A percentile compares a stretch with the other conserved stretches of the same genome.
Evolutionary conservation across 2,797 vertebrate genomes (phyloP).

Genomic region (Cuculus canorus): DNA sequence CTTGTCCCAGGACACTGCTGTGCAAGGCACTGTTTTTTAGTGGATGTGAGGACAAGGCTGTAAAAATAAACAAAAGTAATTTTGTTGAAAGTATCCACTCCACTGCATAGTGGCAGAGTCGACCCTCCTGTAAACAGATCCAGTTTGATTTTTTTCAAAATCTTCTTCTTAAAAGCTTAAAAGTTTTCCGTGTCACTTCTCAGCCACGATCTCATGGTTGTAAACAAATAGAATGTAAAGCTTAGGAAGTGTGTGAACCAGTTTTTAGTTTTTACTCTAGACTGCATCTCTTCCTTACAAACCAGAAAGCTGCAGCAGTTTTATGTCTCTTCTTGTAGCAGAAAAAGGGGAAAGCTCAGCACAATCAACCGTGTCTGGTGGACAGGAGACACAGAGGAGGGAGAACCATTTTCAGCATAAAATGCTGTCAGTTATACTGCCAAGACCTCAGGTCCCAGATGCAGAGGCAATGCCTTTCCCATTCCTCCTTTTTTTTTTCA

Average conservation of each 20-base stretch:
- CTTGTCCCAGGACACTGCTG: neutral
- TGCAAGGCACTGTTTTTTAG: neutral
- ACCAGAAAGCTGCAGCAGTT: neutral
- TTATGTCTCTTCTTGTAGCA: neutral
- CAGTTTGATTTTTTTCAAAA: neutral
- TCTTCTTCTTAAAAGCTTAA: neutral
- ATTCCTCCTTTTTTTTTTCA: neutral
- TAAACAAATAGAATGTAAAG: neutral
- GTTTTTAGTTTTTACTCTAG: neutral
- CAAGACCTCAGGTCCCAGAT: neutral
- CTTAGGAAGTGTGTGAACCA: neutral
- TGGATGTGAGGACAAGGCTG: slow-evolving; percentile 1
- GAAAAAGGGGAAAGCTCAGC: neutral
- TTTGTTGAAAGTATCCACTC: slow-evolving; percentile 26
- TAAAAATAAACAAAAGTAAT: slow-evolving; percentile 33
- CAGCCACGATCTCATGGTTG: neutral
- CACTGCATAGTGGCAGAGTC: neutral
- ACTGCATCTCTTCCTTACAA: neutral
- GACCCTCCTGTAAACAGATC: slow-evolving; percentile 5
- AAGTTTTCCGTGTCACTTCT: neutral
- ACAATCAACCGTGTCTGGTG: neutral
- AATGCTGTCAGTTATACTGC: neutral
- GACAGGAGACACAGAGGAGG: neutral
- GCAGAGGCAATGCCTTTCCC: neutral
- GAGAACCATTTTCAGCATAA: neutral